A percentile compares a stretch with the other conserved stretches of the same genome.
Conservation (phyloP, 2,113 vertebrate species). For the Barnardius zonarius region DNA sequence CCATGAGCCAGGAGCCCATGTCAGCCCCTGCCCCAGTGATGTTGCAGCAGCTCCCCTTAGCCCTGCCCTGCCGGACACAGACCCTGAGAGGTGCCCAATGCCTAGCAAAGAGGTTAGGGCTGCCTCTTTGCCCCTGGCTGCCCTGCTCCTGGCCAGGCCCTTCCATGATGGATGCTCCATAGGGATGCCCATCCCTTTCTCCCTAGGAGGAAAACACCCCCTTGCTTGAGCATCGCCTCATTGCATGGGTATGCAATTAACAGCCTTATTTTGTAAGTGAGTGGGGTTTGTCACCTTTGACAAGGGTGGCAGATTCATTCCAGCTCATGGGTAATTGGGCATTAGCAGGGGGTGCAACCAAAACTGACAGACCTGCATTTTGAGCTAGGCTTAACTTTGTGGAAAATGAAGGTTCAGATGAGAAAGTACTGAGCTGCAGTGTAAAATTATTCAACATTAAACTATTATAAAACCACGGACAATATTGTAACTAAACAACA, state of each 20-base stretch:
- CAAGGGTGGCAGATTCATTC: not conserved
- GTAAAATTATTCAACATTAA: not conserved
- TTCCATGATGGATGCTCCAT: rapidly evolving
- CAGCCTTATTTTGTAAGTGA: not conserved
- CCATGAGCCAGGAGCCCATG: not conserved
- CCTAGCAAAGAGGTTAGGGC: rapidly evolving
- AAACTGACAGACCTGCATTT: not conserved
- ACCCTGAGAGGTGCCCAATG: not conserved
- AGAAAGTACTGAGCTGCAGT: not conserved
- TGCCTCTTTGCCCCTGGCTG: rapidly evolving
- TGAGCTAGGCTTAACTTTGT: not conserved
- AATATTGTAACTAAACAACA: not conserved
- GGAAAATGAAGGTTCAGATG: not conserved
- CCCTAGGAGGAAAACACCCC: not conserved
- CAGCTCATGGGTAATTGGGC: not conserved
- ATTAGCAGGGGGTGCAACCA: not conserved
- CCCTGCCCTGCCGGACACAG: not conserved
- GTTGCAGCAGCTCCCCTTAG: not conserved
- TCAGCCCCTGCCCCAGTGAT: not conserved
- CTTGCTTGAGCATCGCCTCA: rapidly evolving
- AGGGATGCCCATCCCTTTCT: not conserved
- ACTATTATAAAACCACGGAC: not conserved
- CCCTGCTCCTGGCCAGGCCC: not conserved
- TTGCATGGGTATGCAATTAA: not conserved
- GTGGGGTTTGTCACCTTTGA: not conserved